Percentiles rank a stretch among this genome's conserved stretches.
phyloP scores from a whole-genome alignment of 2,888 invertebrate species.

The Leptopilina drosophilae region DNA sequence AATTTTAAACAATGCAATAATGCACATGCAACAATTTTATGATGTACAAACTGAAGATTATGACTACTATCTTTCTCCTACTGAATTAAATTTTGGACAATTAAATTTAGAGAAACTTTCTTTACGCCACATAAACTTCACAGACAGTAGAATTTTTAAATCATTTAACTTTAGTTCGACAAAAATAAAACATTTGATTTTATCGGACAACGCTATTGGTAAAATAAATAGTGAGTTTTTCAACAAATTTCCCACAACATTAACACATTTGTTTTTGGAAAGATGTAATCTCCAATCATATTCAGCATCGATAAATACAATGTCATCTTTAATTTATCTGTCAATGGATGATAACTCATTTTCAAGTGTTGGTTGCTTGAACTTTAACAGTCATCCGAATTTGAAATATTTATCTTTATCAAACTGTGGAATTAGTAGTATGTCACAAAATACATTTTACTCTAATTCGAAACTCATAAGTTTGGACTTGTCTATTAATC shows the following conservation, averaged over 20 bases:
- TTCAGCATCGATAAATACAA: background rate
- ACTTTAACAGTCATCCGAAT: background rate
- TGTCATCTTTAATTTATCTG: conserved; percentile 53
- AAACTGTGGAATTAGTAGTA: background rate
- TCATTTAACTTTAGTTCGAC: conserved; percentile 50
- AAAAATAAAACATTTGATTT: conserved; percentile 62
- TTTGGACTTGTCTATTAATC: background rate
- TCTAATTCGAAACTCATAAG: background rate
- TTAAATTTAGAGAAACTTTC: too few relatives aligned
- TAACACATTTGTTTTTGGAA: conserved; percentile 64
- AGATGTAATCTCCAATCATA: conserved; percentile 55
- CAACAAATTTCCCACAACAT: conserved; percentile 57
- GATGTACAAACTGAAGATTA: too few relatives aligned
- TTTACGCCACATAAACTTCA: too few relatives aligned
- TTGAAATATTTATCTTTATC: background rate
- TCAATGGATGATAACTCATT: conserved; percentile 64
- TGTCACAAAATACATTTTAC: background rate
- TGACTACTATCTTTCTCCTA: too few relatives aligned
- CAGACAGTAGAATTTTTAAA: too few relatives aligned
- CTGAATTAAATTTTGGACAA: too few relatives aligned
- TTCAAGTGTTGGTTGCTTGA: background rate
- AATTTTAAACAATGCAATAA: too few relatives aligned
- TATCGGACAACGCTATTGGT: conserved; percentile 61
- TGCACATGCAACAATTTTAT: too few relatives aligned
- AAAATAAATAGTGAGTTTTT: conserved; percentile 54